phyloP scores from a whole-genome alignment of 2,113 vertebrate genomes.

The Pituophis catenifer region DNA sequence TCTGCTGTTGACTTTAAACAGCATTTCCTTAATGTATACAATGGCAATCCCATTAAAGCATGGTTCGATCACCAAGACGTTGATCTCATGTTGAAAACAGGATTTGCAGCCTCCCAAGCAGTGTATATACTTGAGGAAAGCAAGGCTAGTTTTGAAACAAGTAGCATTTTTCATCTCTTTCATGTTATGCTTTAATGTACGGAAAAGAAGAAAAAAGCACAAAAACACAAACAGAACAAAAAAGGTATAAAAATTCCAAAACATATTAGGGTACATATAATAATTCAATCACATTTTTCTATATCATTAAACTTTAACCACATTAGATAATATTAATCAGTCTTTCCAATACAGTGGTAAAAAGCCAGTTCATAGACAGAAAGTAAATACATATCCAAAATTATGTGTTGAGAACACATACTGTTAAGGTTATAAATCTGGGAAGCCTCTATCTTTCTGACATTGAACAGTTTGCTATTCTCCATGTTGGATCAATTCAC shows the following conservation, averaged over 20 bases:
- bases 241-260: not conserved
- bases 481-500: not conserved
- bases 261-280: not conserved
- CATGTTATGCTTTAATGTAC: not conserved
- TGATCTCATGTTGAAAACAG: not conserved
- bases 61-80: not conserved
- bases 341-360: not conserved
- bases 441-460: not conserved
- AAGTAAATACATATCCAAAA: not conserved
- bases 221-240: not conserved
- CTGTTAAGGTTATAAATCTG: not conserved
- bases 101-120: not conserved
- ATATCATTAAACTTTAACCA: not conserved
- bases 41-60: not conserved
- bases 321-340: not conserved
- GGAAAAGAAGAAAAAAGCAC: not conserved
- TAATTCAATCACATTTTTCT: not conserved
- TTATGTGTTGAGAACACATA: not conserved
- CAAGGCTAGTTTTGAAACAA: not conserved
- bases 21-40: no score
- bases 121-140: not conserved
- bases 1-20: no score
- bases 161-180: not conserved
- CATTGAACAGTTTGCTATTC: not conserved
- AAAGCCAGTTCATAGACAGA: not conserved